Conservation (phyloP, 1,140 invertebrate species). For the Anastatus disparis region DNA sequence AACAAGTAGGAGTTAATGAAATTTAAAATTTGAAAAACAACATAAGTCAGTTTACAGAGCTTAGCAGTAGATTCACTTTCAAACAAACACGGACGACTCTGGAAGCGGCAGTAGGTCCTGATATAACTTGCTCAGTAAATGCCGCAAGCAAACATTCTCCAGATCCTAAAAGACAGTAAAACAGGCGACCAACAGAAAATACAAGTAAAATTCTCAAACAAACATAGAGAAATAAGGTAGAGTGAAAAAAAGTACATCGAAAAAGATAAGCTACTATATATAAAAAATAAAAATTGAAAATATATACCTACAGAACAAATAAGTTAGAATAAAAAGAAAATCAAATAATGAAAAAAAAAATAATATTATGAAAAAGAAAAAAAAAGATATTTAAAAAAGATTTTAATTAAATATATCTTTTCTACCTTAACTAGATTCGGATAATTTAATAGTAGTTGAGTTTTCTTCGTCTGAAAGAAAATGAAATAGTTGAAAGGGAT, state of each 20-base stretch:
- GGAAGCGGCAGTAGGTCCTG: neutral
- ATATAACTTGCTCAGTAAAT: conserved; percentile 28
- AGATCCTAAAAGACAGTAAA: neutral
- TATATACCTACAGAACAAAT: neutral
- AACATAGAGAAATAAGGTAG: neutral
- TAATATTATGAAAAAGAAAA: too few species aligned
- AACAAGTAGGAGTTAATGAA: too few species aligned
- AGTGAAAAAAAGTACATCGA: neutral
- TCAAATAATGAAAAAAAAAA: neutral
- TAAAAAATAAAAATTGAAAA: neutral
- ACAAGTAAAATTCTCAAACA: conserved; percentile 11
- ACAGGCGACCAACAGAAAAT: neutral
- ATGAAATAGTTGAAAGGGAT: neutral
- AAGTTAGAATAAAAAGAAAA: neutral
- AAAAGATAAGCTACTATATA: neutral
- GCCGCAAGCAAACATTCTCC: conserved; percentile 13
- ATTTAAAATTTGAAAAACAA: too few species aligned
- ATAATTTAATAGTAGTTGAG: conserved; percentile 22
- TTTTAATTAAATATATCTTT: too few species aligned
- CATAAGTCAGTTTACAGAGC: neutral
- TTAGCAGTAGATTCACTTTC: neutral
- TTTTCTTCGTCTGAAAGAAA: conserved; percentile 1
- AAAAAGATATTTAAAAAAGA: too few species aligned
- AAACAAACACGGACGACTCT: conserved; percentile 1
- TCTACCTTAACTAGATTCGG: neutral